Evolutionary conservation across 2,113 vertebrate species (phyloP).

Genomic region (Atrichornis clamosus): DNA sequence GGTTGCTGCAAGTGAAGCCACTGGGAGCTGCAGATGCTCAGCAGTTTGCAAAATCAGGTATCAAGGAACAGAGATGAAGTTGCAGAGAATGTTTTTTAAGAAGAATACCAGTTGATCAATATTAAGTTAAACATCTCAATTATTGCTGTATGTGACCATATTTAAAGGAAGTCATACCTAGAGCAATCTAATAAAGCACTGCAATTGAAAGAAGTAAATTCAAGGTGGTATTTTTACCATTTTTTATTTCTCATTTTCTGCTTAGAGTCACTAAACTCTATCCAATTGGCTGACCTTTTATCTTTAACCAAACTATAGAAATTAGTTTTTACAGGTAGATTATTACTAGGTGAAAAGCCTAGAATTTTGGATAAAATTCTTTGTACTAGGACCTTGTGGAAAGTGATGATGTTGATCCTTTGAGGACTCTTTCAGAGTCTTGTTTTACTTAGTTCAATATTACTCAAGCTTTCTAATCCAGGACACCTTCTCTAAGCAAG

Average conservation of each 20-base stretch:
- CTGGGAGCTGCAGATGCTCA: neutral
- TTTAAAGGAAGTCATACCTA: neutral
- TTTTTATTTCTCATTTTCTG: neutral
- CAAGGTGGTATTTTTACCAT: neutral
- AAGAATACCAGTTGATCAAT: neutral
- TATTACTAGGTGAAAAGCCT: neutral
- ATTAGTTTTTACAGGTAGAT: neutral
- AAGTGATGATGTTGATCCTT: neutral
- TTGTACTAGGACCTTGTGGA: neutral
- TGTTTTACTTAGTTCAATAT: neutral
- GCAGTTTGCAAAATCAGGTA: neutral
- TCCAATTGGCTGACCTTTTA: neutral
- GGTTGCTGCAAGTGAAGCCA: neutral
- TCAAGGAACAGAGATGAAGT: neutral
- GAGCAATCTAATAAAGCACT: neutral
- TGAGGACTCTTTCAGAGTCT: neutral
- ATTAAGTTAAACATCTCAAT: neutral
- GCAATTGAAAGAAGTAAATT: neutral
- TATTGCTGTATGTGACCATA: neutral
- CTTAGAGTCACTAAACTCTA: neutral
- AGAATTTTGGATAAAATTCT: neutral
- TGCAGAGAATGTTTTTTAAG: neutral
- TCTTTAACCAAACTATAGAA: neutral
- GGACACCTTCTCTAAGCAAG: neutral
- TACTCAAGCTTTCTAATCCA: neutral